Evolutionary conservation across 2,113 vertebrate species (phyloP), one percentile per base, ranked within the genome.

Genomic region (Terrapene triunguis): DNA sequence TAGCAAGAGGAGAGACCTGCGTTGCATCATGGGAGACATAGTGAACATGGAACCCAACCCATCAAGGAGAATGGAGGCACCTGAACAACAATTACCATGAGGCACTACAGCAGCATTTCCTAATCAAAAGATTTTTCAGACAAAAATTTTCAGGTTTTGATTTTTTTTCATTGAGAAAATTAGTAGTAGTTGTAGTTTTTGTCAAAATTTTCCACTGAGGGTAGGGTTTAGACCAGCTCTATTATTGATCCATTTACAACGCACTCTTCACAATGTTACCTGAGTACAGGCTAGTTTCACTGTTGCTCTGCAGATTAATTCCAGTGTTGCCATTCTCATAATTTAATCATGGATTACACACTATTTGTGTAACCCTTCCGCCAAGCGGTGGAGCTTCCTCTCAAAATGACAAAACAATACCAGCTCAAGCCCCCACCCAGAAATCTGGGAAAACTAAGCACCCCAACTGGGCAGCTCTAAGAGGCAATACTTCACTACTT

Each of bases 121-220:
- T 57, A 62, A 88, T 86, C 32, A 65, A 35, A 35, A 65, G 32
- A 35, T 8, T 2, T 89, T 97, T 90, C 89, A 89, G 84, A 38
- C 57, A 74, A 72, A 42, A 87, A 81, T 83, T 83, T 69, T 94
- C 86, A 91, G 79, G 90, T 91, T 94, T 57, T 53, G 0, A 10
- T 90, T 89, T 95, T 94, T 94, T n/a, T 87, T 35, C 55, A 65
- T 1, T 65, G 59, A 74, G 93, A 83, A 94, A 87, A 89, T 29
- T 8, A 11, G 62, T 65, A 17, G 32, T n/a, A 35, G 62, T 65
- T 35, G 62, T 35, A 8, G 53, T 88, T 91, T 42, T 27, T 90
- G 53, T 69, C 0, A 0, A 48, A 35, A 4, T 8, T 74, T 35
- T 59, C 42, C 69, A 47, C 19, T 42, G 6, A 50, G 27, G 81